These are phyloP conservation scores for Dermolepida albohirtum DNA, from an alignment of 2,888 invertebrate species.

Conservation along the genomic window DNA sequence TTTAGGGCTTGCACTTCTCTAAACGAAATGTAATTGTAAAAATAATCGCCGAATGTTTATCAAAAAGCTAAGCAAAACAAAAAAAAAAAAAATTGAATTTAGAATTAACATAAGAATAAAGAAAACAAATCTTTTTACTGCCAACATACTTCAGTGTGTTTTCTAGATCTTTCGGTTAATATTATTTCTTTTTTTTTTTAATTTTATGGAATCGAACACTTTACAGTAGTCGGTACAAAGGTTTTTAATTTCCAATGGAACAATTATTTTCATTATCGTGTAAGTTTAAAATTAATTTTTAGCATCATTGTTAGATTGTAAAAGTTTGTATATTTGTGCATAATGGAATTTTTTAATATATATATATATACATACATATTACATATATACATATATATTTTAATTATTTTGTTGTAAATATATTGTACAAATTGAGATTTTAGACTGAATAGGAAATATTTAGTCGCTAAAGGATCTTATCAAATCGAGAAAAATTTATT, in stretches of 20 bases:
- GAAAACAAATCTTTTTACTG: conserved; percentile 42
- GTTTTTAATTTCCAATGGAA: background rate
- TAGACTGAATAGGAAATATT: conserved; percentile 56
- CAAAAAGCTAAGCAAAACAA: conserved; percentile 19
- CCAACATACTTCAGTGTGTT: conserved; percentile 50
- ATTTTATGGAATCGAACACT: conserved; percentile 4
- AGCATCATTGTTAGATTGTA: conserved; percentile 32
- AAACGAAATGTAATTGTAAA: conserved; percentile 12
- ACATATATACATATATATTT: conserved; percentile 39
- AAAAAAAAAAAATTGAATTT: conserved; percentile 9
- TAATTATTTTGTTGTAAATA: conserved; percentile 43
- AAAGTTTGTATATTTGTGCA: conserved; percentile 41
- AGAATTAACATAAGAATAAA: conserved; percentile 20
- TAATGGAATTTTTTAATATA: conserved; percentile 42
- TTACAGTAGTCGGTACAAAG: conserved; percentile 17
- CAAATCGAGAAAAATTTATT: conserved; percentile 13
- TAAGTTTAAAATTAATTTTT: conserved; percentile 29
- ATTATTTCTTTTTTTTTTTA: conserved; percentile 25
- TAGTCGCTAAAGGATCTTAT: conserved; percentile 42
- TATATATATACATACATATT: conserved; percentile 28
- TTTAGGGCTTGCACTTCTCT: conserved; percentile 17
- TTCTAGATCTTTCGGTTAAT: conserved; percentile 35
- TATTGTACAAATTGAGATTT: conserved; percentile 56
- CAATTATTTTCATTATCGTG: conserved; percentile 4
- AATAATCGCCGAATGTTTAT: conserved; percentile 47